These are phyloP conservation scores for Xiphorhynchus erythropygius DNA, from an alignment of 2,797 vertebrate species.

Conservation along the genomic window DNA sequence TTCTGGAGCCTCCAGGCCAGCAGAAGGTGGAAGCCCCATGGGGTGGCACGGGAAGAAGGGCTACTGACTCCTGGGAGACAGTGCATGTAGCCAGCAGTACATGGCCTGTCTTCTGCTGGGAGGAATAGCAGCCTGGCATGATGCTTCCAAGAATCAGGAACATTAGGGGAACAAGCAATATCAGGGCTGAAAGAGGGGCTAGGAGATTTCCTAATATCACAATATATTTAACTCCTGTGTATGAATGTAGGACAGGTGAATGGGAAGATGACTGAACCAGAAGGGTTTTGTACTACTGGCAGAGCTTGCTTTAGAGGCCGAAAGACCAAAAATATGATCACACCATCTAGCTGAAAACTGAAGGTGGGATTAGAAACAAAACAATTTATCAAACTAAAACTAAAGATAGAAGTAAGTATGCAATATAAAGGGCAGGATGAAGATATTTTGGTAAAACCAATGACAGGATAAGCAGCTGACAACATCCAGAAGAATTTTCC, in stretches of 20 bases:
- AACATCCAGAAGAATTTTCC: background rate
- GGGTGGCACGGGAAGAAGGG: background rate
- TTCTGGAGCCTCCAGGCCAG: background rate
- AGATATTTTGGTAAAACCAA: background rate
- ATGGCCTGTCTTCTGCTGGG: background rate
- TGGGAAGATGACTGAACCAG: background rate
- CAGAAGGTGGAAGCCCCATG: background rate
- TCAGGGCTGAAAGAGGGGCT: background rate
- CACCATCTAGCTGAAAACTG: background rate
- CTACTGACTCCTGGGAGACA: background rate
- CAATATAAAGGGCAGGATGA: background rate
- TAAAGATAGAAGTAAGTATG: slow-evolving; percentile 2
- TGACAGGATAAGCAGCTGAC: background rate
- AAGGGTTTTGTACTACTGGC: background rate
- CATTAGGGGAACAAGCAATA: background rate
- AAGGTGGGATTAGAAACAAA: background rate
- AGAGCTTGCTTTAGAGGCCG: background rate
- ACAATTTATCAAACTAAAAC: background rate
- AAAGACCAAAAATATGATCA: background rate
- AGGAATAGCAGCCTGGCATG: background rate
- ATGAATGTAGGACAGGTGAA: background rate
- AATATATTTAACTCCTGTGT: background rate
- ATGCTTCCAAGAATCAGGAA: background rate
- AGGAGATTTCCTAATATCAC: background rate
- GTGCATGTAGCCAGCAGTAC: rapidly evolving